Evolutionary conservation across 2,888 invertebrate genomes (phyloP), one percentile per base, ranked within the genome.

Genomic region (Spodoptera littoralis): DNA sequence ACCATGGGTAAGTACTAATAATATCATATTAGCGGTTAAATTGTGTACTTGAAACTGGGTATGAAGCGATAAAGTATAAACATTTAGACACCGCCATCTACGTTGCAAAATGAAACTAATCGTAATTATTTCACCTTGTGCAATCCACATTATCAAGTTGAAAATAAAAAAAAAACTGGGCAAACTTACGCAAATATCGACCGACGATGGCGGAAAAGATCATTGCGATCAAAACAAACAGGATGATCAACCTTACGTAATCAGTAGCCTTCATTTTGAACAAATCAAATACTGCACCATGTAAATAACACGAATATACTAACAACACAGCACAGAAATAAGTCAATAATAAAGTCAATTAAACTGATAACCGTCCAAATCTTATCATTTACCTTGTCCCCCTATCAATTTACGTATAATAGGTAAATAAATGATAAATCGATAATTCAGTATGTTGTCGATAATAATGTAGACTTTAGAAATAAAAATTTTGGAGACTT

Each of bases 271-370:
- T 1, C 56, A 60, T 68, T 36, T 36, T 68, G 1, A 1, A 13
- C 27, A 22, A 13, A 6, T 41, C 11, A 44, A 46, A 6, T 13
- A 66, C 27, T 41, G 36, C 12, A 64, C 11, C 22, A 2, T 4
- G 1, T 30, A 22, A 1, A 0, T 43, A 44, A 22, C 8, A 60
- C 45, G 45, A 60, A 48, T 41, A 27, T 41, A 46, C 13, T 44
- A 22, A 44, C 36, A 12, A 53, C 43, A 47, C 43, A 56, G 53
- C 69, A 13, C 4, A 53, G 12, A 12, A 4, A 46, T 18, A 57
- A 74, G 61, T 74, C 43, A 69, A 47, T 27, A 45, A 67, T 56
- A 43, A 44, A 22, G 4, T 46, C 68, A 44, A 70, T 60, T 68
- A 54, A 36, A 12, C 12, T 22, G 69, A 59, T 58, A 52, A 22